Evolutionary conservation across 2,113 vertebrate genomes (phyloP).

Genomic region (Paraplagusia blochii): DNA sequence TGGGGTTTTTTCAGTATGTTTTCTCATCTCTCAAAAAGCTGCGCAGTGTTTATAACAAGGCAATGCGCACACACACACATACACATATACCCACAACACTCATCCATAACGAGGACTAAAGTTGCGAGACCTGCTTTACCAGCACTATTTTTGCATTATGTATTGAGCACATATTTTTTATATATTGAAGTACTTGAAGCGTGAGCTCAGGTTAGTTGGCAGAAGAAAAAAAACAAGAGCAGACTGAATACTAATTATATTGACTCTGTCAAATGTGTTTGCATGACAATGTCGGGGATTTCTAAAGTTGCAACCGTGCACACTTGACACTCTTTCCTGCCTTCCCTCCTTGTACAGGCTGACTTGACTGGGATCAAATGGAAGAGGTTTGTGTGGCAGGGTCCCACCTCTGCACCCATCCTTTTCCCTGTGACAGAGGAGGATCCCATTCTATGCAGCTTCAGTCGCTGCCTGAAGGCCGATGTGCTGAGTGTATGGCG

Average conservation of each 20-base stretch:
- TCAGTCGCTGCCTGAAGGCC: constrained; percentile 95
- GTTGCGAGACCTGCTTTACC: constrained; percentile 54
- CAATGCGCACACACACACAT: no score
- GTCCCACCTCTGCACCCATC: constrained; percentile 94
- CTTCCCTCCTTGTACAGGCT: constrained; percentile 73
- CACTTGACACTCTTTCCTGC: constrained; percentile 22
- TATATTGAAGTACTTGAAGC: constrained; percentile 45
- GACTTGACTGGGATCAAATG: constrained; percentile 99
- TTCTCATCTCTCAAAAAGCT: constrained; percentile 62
- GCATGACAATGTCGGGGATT: constrained; percentile 35
- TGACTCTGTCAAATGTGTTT: constrained; percentile 42
- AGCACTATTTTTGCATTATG: constrained; percentile 34
- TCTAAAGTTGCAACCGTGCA: constrained; percentile 35
- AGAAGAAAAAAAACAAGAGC: constrained; percentile 24
- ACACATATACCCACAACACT: constrained; percentile 28
- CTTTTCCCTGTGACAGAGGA: constrained; percentile 96
- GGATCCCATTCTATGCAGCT: constrained; percentile 97
- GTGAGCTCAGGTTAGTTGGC: constrained; percentile 7
- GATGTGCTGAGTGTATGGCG: constrained; percentile 95
- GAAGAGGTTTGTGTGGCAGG: constrained; percentile 96
- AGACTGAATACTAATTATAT: constrained; percentile 56
- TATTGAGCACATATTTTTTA: constrained; percentile 45
- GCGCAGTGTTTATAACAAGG: constrained; percentile 53
- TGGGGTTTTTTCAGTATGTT: constrained; percentile 52
- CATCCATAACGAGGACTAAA: constrained; percentile 67